Conservation (phyloP, 2,888 invertebrate genomes). For the Dicranocentrus wangi region DNA sequence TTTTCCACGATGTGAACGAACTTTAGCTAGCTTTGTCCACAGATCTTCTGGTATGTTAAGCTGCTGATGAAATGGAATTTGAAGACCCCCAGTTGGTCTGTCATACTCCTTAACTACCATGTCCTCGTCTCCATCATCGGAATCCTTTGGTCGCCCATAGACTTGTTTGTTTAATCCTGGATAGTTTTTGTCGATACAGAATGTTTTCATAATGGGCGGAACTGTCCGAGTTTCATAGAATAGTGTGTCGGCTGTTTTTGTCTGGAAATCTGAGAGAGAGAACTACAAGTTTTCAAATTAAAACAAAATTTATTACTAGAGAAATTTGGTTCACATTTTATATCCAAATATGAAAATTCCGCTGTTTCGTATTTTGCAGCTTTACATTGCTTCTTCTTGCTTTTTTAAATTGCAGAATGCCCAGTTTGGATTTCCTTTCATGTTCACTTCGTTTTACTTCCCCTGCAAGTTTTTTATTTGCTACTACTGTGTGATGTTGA, state of each 20-base stretch:
- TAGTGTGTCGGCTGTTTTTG: neutral
- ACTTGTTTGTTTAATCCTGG: conserved; percentile 25
- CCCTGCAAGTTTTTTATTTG: neutral
- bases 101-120: neutral
- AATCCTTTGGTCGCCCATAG: conserved; percentile 18
- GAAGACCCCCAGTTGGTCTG: neutral
- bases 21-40: conserved; percentile 29
- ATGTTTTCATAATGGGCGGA: conserved; percentile 12
- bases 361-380: too few relatives aligned
- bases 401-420: neutral
- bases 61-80: neutral
- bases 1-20: neutral
- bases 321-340: neutral
- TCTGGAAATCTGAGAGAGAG: neutral
- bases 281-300: neutral
- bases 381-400: neutral
- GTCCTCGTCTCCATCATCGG: neutral
- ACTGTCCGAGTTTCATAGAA: neutral
- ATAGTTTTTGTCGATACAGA: conserved; percentile 10
- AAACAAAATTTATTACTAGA: neutral
- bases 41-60: conserved; percentile 36
- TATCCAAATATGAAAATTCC: too few relatives aligned
- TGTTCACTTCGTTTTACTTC: neutral
- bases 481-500: conserved; percentile 16
- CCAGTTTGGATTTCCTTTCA: neutral